phyloP scores from a whole-genome alignment of 1,140 invertebrate genomes.

The Dolichoris vasculosae region DNA sequence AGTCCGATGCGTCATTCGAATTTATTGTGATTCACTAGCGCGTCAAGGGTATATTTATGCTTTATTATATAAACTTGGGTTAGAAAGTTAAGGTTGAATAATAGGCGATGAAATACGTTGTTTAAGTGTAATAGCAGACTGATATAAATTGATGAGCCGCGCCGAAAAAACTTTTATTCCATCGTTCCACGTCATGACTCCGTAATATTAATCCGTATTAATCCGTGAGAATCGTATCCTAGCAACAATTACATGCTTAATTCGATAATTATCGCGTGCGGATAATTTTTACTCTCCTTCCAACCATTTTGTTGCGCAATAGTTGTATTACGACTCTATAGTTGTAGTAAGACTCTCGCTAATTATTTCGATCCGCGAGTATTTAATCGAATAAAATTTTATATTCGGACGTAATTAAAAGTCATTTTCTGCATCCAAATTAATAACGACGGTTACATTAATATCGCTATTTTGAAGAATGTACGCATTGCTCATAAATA shows the following conservation, averaged over 20 bases:
- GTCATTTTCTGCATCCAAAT: too few relatives aligned
- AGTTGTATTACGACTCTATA: neutral
- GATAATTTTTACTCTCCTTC: neutral
- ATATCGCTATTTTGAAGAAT: too few relatives aligned
- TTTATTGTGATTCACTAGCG: neutral
- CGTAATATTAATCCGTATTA: too few relatives aligned
- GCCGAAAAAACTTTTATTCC: neutral
- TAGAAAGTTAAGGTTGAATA: constrained; percentile 1
- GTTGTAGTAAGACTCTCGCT: neutral
- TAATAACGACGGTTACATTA: too few relatives aligned
- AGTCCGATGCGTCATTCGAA: neutral
- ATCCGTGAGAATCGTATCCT: neutral
- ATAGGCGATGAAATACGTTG: neutral
- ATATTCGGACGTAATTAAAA: too few relatives aligned
- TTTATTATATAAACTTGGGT: neutral
- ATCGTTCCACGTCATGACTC: neutral
- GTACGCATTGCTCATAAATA: too few relatives aligned
- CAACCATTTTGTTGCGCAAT: neutral
- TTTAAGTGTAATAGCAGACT: neutral
- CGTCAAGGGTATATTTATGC: neutral
- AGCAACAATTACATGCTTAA: neutral
- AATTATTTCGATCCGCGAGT: too few relatives aligned
- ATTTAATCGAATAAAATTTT: too few relatives aligned
- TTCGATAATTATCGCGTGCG: neutral
- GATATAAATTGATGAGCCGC: neutral